Conservation (phyloP, 2,888 invertebrate genomes). For the Lathronympha strigana region DNA sequence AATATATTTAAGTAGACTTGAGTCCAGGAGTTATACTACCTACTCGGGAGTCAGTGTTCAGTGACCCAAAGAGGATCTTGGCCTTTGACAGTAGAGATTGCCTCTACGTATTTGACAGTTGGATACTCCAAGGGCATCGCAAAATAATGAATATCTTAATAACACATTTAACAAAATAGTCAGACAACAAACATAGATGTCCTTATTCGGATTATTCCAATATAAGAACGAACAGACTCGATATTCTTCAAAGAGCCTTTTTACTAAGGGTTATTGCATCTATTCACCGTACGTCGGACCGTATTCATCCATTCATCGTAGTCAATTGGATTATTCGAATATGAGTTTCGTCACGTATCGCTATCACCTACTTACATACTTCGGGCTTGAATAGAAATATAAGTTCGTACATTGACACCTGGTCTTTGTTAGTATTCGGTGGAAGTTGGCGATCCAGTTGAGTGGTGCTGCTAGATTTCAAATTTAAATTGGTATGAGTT, state of each 20-base stretch:
- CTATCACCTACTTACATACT: constrained; percentile 35
- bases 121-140: too few relatives aligned
- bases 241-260: constrained; percentile 26
- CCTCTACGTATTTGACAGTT: too few relatives aligned
- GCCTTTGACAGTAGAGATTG: too few relatives aligned
- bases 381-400: constrained; percentile 30
- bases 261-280: constrained; percentile 21
- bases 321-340: constrained; percentile 38
- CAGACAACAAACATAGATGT: not conserved
- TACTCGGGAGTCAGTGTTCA: too few relatives aligned
- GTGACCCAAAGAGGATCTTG: too few relatives aligned
- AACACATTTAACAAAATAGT: constrained; percentile 6
- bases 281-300: constrained; percentile 25
- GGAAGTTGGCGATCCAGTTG: constrained; percentile 13
- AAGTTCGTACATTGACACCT: constrained; percentile 36
- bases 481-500: too few relatives aligned
- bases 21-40: too few relatives aligned
- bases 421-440: constrained; percentile 31
- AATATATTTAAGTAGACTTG: too few relatives aligned
- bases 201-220: constrained; percentile 10
- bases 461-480: not conserved
- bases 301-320: constrained; percentile 29
- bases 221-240: constrained; percentile 11
- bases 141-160: not conserved
- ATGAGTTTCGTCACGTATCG: constrained; percentile 38